A percentile compares a stretch with the other conserved stretches of the same genome.
Evolutionary conservation across 2,113 vertebrate genomes (phyloP).

Genomic region (Rhodinocichla rosea): DNA sequence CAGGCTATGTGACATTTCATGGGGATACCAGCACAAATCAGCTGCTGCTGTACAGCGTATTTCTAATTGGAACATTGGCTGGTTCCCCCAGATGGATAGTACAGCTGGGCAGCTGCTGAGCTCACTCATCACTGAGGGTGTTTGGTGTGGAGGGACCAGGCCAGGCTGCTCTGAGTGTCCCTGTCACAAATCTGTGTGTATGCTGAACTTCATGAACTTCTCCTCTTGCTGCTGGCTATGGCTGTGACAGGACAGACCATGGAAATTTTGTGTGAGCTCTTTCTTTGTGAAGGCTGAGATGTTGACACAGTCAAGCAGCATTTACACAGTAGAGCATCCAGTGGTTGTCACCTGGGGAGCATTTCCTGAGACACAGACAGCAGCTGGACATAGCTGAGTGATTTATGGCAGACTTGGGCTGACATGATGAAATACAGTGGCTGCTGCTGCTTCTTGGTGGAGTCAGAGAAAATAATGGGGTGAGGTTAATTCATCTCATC

Average conservation of each 20-base stretch:
- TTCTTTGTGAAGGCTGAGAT: background rate
- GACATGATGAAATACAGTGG: background rate
- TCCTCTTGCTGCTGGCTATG: background rate
- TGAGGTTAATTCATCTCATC: background rate
- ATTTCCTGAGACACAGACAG: background rate
- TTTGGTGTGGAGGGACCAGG: background rate
- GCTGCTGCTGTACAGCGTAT: background rate
- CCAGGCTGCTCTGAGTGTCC: background rate
- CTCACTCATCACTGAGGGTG: background rate
- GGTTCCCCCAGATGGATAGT: too few species aligned
- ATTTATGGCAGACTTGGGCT: background rate
- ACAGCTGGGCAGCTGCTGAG: background rate
- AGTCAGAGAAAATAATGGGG: background rate
- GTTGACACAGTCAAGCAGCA: background rate
- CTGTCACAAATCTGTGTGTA: rapidly evolving
- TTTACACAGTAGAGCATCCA: background rate
- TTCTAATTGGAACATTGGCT: background rate
- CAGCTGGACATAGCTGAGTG: background rate
- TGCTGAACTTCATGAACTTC: background rate
- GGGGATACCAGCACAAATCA: background rate
- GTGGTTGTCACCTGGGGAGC: background rate
- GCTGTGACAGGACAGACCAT: background rate
- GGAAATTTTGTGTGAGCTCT: background rate
- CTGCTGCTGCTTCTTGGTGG: background rate
- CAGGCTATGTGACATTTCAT: background rate